These are phyloP conservation scores for Spongilla lacustris DNA, from an alignment of 37 sponge, comb jelly and placozoan genomes.

Conservation along the genomic window DNA sequence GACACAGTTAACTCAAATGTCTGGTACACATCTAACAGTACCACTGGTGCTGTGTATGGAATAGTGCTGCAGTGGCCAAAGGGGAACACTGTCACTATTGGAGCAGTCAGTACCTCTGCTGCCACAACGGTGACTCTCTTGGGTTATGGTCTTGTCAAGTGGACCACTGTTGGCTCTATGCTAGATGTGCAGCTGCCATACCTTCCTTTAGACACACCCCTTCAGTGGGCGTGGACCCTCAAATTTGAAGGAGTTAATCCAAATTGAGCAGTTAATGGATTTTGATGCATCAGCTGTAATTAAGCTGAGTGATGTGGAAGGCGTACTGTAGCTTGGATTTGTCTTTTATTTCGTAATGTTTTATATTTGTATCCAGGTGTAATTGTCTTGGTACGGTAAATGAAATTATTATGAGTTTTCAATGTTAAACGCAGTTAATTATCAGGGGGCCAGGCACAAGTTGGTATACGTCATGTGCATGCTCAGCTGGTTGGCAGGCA, in stretches of 20 bases:
- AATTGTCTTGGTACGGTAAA: too few relatives aligned
- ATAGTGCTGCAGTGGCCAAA: slow-evolving; percentile 42
- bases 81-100: slow-evolving; percentile 24
- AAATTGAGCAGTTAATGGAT: neutral
- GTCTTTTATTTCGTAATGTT: too few relatives aligned
- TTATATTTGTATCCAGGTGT: too few relatives aligned
- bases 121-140: slow-evolving; percentile 27
- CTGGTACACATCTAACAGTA: slow-evolving; percentile 27
- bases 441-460: too few relatives aligned
- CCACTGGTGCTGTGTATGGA: slow-evolving; percentile 36
- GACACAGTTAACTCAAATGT: slow-evolving; percentile 52
- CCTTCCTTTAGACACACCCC: slow-evolving; percentile 54
- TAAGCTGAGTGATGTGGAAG: too few relatives aligned
- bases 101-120: slow-evolving; percentile 21
- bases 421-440: too few relatives aligned
- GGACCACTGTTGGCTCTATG: neutral
- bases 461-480: too few relatives aligned
- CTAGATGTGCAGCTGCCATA: slow-evolving; percentile 44
- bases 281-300: neutral
- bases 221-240: slow-evolving; percentile 73
- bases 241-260: slow-evolving; percentile 2
- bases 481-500: too few relatives aligned
- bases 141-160: slow-evolving; percentile 35
- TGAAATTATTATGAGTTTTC: too few relatives aligned
- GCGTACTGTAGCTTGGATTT: too few relatives aligned